These are phyloP conservation scores for Neosilurus mollespiculum DNA, from an alignment of 2,797 vertebrate species.

Conservation along the genomic window DNA sequence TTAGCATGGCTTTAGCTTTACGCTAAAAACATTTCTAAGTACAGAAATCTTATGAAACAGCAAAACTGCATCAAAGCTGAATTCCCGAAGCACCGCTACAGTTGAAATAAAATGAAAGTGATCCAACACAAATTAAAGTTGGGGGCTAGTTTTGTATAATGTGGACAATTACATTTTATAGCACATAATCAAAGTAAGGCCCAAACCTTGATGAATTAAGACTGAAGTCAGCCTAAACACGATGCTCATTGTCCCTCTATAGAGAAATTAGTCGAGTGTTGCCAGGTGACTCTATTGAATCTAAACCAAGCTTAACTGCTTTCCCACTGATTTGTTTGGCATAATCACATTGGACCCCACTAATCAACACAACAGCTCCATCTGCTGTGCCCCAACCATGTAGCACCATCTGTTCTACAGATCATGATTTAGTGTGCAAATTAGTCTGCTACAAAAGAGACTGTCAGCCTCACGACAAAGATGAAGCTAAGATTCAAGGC, in stretches of 20 bases:
- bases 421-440: conserved; percentile 36
- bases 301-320: conserved; percentile 44
- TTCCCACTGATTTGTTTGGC: conserved; percentile 39
- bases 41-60: background rate
- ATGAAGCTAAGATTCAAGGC: background rate
- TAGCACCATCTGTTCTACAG: conserved; percentile 54
- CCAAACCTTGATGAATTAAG: conserved; percentile 23
- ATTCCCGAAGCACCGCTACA: background rate
- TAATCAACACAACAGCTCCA: conserved; percentile 58
- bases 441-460: conserved; percentile 29
- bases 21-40: conserved; percentile 38
- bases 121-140: background rate
- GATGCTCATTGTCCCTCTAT: conserved; percentile 6
- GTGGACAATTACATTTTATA: conserved; percentile 25
- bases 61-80: background rate
- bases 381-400: conserved; percentile 53
- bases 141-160: background rate
- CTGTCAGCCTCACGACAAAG: background rate
- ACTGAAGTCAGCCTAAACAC: conserved; percentile 19
- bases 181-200: conserved; percentile 25
- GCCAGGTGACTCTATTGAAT: conserved; percentile 44
- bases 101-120: conserved; percentile 15
- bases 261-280: conserved; percentile 16
- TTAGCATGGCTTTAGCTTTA: conserved; percentile 30
- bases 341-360: conserved; percentile 49